Conservation (phyloP, 1,140 invertebrate species). For the Sogatella furcifera region DNA sequence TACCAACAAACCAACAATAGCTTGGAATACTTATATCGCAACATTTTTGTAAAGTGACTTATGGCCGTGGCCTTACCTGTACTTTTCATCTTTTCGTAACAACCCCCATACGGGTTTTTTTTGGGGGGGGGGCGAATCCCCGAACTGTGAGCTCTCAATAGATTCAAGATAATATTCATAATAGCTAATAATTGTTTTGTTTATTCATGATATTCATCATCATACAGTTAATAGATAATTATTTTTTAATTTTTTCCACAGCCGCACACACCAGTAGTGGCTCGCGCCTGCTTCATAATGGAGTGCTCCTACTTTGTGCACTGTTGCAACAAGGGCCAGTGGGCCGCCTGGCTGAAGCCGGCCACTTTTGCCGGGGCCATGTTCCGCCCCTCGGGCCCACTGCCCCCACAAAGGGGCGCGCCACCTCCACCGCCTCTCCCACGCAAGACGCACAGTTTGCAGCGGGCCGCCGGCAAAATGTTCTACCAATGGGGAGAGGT, state of each 20-base stretch:
- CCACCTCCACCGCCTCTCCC: constrained; percentile 42
- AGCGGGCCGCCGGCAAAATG: constrained; percentile 85
- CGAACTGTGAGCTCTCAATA: no score
- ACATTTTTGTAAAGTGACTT: no score
- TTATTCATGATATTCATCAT: no score
- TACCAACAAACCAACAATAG: no score
- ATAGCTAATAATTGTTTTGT: no score
- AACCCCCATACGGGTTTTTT: no score
- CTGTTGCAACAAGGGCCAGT: constrained; percentile 93
- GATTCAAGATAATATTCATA: no score
- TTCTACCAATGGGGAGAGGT: constrained; percentile 97
- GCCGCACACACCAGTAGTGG: constrained; percentile 87
- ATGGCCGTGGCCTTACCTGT: no score
- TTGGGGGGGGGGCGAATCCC: no score
- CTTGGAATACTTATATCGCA: no score
- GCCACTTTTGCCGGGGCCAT: constrained; percentile 54
- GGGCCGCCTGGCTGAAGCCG: constrained; percentile 92
- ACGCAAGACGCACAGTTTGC: constrained; percentile 65
- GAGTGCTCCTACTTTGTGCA: constrained; percentile 96
- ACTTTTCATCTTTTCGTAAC: no score
- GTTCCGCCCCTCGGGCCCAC: constrained; percentile 60
- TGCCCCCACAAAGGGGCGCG: constrained; percentile 32
- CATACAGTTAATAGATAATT: background rate
- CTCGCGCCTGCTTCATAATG: constrained; percentile 78
- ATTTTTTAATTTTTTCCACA: constrained; percentile 35